Base-by-base conservation (phyloP, 1,140 invertebrate genomes). In the Galleria mellonella region DNA sequence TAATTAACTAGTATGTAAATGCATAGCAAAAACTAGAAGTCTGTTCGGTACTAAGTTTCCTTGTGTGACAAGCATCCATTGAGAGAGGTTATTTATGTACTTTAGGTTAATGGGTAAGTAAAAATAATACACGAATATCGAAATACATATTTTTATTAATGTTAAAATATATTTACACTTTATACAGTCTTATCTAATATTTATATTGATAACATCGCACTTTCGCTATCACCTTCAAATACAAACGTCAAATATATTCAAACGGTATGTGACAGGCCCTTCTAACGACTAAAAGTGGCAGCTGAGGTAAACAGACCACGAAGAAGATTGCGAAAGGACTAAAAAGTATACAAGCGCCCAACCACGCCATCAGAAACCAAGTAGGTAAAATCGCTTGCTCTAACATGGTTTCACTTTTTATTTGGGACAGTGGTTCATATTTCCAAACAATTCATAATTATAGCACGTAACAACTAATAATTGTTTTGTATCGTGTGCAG, bases 191-290 rank as follows among this genome's bases (percentile, higher is more conserved):
- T 55, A 55, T 40, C 13, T 41, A 31, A 0, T 28, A 35, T 10
- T 31, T 31, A 10, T 8, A 55, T 32, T 47, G 32, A 33, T 33
- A 44, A 12, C 17, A 32, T 49, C 14, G 9, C 14, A 33, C n/a
- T 30, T 17, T 13, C n/a, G 9, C 30, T 17, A 17, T 17, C n/a
- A 5, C 35, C 3, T 17, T 7, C 14, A 17, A 2, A 9, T 31
- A 14, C 13, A 43, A 8, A 14, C 14, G n/a, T 37, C 58, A 87
- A 62, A 88, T 88, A 58, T 87, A 87, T 54, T 88, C 87, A 49
- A 88, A 88, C 4, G 87, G 87, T 71, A 88, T 87, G 64, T 88
- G 78, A 48, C 84, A 87, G 17, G 86, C 73, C 53, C 87, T 74
- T 42, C 87, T 66, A 40, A 88, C 65, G 39, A 88, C 73, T 55